phyloP scores from a whole-genome alignment of 2,113 vertebrate genomes.

The Dasyprocta punctata region DNA sequence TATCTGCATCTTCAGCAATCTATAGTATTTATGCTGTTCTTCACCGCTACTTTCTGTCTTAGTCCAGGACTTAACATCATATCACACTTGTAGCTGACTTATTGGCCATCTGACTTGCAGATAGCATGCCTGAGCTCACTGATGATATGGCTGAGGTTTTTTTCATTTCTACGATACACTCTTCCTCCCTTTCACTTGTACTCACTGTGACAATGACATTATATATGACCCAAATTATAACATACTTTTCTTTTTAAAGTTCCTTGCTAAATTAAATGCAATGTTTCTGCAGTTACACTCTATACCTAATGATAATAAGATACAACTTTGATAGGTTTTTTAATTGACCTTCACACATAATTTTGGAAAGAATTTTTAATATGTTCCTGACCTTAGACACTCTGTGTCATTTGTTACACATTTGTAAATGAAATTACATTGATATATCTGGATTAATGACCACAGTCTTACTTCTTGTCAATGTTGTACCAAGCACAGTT shows the following conservation, averaged over 20 bases:
- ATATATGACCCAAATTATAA: background rate
- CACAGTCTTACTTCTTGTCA: background rate
- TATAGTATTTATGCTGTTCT: rapidly evolving
- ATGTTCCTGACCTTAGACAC: background rate
- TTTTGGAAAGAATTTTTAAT: background rate
- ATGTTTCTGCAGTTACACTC: background rate
- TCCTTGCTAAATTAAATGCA: background rate
- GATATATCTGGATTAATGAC: background rate
- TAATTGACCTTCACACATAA: background rate
- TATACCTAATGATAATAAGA: background rate
- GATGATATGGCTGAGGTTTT: background rate
- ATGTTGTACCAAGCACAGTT: background rate
- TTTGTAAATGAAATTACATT: background rate
- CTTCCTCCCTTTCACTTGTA: background rate
- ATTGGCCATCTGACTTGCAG: rapidly evolving
- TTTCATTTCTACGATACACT: background rate
- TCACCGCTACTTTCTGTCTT: background rate
- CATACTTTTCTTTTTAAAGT: background rate
- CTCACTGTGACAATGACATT: background rate
- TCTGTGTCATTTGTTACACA: background rate
- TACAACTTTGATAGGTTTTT: background rate
- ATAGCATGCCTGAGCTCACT: background rate
- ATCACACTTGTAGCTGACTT: background rate
- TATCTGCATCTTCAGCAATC: background rate
- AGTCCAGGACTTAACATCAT: background rate